Base-by-base conservation (phyloP, 1,140 invertebrate genomes). In the Eumaeus atala region DNA sequence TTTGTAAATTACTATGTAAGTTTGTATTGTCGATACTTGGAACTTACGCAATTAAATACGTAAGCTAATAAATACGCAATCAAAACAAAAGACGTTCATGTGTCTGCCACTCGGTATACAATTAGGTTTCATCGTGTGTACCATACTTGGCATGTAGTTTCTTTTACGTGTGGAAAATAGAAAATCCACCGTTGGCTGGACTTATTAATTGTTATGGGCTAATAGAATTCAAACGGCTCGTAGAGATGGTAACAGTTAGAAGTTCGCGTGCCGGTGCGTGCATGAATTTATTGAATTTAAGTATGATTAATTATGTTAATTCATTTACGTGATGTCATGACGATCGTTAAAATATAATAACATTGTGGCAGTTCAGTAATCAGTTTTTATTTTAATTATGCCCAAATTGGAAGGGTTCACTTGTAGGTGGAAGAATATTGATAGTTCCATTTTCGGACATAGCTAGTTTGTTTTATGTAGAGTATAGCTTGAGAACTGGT, bases 91-190 rank as follows among this genome's bases (percentile, higher is more conserved):
- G 12, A 16, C n/a, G n/a, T n/a, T n/a, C n/a, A 48, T 48, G 7
- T 28, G 12, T 38, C 18, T 51, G 16, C 11, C 21, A n/a, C 16
- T 6, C 9, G n/a, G 17, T 8, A 10, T 61, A 64, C 72, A 74
- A 77, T 77, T 72, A 72, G 69, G 74, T 82, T 84, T 82, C 77
- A 74, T 84, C 54, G 66, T 71, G 64, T 75, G 66, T 69, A 61
- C 56, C 64, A 61, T 57, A 64, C 67, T 63, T 59, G 74, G 72
- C 68, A 77, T 71, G 77, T 72, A 77, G 73, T 87, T 87, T 85
- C 84, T 82, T 87, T 84, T 82, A 82, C 84, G 80, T 84, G 81
- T 77, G 69, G 80, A 82, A 85, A 87, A 84, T 87, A 87, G 81
- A 84, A 84, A 87, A 81, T 84, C 71, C 75, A 84, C 74, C 75